Evolutionary conservation across 1,140 invertebrate genomes (phyloP).

Genomic region (Periplaneta americana): DNA sequence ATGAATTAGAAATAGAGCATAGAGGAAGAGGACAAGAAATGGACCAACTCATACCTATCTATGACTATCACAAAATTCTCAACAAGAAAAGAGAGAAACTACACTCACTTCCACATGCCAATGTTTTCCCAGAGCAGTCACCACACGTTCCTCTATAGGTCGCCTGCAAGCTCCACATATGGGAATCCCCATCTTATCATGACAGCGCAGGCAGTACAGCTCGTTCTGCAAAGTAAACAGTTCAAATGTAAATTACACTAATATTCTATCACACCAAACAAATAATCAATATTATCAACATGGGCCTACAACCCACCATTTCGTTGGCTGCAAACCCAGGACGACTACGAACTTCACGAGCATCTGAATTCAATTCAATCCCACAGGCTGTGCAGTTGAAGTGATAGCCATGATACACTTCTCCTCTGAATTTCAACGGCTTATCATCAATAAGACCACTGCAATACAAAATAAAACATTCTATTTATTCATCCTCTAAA

Average conservation of each 20-base stretch:
- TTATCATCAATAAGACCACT: conserved; percentile 95
- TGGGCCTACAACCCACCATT: conserved; percentile 47
- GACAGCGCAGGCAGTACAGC: conserved; percentile 94
- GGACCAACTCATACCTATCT: too few relatives aligned
- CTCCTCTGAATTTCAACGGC: conserved; percentile 91
- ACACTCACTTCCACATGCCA: conserved; percentile 94
- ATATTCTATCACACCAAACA: too few relatives aligned
- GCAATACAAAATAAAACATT: conserved; percentile 33
- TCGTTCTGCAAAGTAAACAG: conserved; percentile 62
- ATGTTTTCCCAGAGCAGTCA: conserved; percentile 96
- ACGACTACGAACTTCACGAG: conserved; percentile 87
- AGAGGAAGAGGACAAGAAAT: too few relatives aligned
- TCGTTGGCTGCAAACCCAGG: conserved; percentile 87
- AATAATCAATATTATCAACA: neutral
- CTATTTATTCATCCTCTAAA: conserved; percentile 5
- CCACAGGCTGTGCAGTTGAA: conserved; percentile 95
- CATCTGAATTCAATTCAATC: conserved; percentile 81
- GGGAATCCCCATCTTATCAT: conserved; percentile 98
- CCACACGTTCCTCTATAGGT: conserved; percentile 94
- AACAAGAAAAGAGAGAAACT: too few relatives aligned
- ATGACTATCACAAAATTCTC: too few relatives aligned
- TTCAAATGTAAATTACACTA: neutral
- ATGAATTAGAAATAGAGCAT: too few relatives aligned
- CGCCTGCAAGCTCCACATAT: conserved; percentile 97
- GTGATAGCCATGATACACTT: conserved; percentile 98